phyloP scores from a whole-genome alignment of 2,113 vertebrate species.

The Hucho hucho region DNA sequence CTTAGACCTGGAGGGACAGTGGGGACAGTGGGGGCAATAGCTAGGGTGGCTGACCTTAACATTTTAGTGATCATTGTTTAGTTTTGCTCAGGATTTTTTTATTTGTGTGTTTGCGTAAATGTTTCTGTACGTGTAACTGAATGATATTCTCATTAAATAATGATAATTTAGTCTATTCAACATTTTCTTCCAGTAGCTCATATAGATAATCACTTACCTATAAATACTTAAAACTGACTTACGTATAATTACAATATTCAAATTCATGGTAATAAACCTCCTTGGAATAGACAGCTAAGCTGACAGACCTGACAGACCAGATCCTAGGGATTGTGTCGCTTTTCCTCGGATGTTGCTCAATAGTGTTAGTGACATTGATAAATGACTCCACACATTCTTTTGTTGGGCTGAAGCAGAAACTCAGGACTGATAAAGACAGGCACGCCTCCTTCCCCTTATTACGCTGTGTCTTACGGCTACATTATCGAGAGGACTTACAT shows the following conservation, averaged over 20 bases:
- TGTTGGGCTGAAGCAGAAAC: conserved; percentile 53
- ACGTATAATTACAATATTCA: too few species aligned
- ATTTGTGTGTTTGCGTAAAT: too few species aligned
- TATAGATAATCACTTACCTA: too few species aligned
- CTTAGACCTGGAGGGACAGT: neutral
- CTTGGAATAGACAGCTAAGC: neutral
- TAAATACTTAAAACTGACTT: too few species aligned
- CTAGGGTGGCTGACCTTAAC: neutral
- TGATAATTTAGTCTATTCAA: too few species aligned
- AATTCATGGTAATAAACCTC: too few species aligned
- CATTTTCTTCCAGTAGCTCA: too few species aligned
- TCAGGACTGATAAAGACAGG: neutral
- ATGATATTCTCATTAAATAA: too few species aligned
- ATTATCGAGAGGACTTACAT: neutral
- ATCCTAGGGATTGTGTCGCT: conserved; percentile 16
- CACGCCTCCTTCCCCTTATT: conserved; percentile 50
- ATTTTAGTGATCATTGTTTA: neutral
- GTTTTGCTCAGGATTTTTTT: neutral
- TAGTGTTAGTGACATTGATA: conserved; percentile 42
- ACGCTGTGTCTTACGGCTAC: conserved; percentile 37
- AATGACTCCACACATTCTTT: conserved; percentile 53
- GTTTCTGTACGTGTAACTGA: too few species aligned
- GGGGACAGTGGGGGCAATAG: neutral
- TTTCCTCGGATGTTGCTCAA: conserved; percentile 19
- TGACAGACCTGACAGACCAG: neutral